Evolutionary conservation across 2,113 vertebrate genomes (phyloP), one percentile per base, ranked within the genome.

Genomic region (Phalacrocorax carbo): DNA sequence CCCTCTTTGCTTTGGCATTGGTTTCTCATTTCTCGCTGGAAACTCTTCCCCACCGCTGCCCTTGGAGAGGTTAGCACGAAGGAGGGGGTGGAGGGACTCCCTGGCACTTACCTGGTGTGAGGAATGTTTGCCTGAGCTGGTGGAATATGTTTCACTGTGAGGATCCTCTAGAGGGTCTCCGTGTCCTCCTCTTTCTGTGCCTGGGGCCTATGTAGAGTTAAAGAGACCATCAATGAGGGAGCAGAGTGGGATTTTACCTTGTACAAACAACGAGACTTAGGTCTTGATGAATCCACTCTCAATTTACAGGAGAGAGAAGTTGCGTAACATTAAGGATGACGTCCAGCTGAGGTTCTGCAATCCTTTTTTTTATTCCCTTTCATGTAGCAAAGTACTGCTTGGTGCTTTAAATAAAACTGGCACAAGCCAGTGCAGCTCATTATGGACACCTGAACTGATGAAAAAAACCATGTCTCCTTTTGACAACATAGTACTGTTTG

Each of bases 401-500:
- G 30, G 30, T 54, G 13, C 48, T 80, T 80, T 80, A 92, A 70
- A 72, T 14, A 51, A 42, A 77, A 46, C 18, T 49, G 44, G 30
- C 58, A 70, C 42, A 69, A 73, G 16, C 10, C 44, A 52, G 5
- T 65, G 34, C 32, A 85, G 34, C 48, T 38, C 10, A 5, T 86
- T 21, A 34, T 20, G 54, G n/a, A 60, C 38, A 64, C 38, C 22
- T 72, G 42, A 72, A 32, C 5, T 77, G 21, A 38, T 66, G 51
- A 62, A 75, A 79, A 46, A 16, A 2, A 19, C 65, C 10, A 0
- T 20, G 14, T 72, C 30, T 79, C 9, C 17, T 54, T 91, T 17
- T 82, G 66, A 82, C 49, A 77, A 14, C 2, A 1, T 48, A 42
- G 18, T 40, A 34, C 51, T 42, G 10, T 48, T 76, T 0, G 0